Evolutionary conservation across 2,888 invertebrate species (phyloP).

Genomic region (Stomorhina lunata): DNA sequence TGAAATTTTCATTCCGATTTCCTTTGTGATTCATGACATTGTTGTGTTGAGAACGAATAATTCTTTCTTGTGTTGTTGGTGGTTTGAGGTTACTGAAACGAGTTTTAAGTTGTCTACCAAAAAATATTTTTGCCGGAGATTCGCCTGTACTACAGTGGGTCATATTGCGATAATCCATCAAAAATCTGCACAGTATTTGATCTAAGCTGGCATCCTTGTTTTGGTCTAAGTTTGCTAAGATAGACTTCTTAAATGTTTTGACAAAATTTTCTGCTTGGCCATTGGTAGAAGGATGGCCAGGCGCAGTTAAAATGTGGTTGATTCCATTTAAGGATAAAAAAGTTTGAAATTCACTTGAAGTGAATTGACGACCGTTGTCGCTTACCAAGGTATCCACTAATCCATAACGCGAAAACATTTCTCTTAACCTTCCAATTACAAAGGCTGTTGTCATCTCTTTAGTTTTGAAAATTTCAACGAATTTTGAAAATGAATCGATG

Average conservation of each 20-base stretch:
- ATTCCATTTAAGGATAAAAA: too few species aligned
- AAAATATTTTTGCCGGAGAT: conserved; percentile 59
- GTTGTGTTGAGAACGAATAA: conserved; percentile 40
- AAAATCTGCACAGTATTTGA: conserved; percentile 44
- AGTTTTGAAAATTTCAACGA: too few species aligned
- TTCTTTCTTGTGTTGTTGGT: conserved; percentile 48
- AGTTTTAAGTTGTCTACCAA: conserved; percentile 53
- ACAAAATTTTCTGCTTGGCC: conserved; percentile 47
- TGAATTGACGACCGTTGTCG: too few species aligned
- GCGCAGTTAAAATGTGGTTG: too few species aligned
- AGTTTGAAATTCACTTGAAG: too few species aligned
- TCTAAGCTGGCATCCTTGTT: not conserved
- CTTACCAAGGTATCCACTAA: too few species aligned
- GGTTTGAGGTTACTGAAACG: conserved; percentile 50
- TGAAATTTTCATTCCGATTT: conserved; percentile 43
- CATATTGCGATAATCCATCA: conserved; percentile 53
- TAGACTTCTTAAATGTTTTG: conserved; percentile 53
- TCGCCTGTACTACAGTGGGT: conserved; percentile 60
- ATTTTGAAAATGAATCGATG: too few species aligned
- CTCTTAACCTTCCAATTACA: too few species aligned
- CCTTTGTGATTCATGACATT: conserved; percentile 45
- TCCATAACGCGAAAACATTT: too few species aligned
- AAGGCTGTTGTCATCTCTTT: too few species aligned
- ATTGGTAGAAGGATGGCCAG: too few species aligned
- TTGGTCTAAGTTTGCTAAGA: conserved; percentile 34